phyloP scores from a whole-genome alignment of 2,888 invertebrate species.

The Acanthosepion esculentum region DNA sequence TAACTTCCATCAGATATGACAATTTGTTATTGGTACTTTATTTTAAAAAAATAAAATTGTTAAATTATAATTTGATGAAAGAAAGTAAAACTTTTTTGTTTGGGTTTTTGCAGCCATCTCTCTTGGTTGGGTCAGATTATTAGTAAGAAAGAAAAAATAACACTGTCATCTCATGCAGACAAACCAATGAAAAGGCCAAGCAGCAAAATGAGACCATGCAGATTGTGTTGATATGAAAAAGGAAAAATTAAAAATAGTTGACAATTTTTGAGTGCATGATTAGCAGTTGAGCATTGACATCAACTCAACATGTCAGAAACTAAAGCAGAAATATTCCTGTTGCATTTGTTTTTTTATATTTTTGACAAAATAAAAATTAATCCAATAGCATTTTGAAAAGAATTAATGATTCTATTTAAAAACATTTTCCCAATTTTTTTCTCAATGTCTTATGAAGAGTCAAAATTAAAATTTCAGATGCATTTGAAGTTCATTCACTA shows the following conservation, averaged over 20 bases:
- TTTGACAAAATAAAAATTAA: no score
- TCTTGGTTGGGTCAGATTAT: neutral
- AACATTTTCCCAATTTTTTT: no score
- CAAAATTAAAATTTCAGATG: no score
- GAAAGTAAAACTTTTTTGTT: neutral
- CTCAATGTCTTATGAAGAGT: no score
- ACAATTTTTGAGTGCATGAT: neutral
- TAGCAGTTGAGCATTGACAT: neutral
- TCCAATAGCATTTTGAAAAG: no score
- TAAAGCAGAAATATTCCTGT: neutral
- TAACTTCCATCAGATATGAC: neutral
- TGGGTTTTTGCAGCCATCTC: neutral
- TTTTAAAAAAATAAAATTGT: neutral
- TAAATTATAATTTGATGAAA: neutral
- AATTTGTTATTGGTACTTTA: neutral
- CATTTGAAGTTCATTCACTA: no score
- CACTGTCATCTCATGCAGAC: neutral
- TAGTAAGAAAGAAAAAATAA: neutral
- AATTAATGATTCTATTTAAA: no score
- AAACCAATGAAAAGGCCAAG: conserved; percentile 17
- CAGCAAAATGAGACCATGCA: neutral
- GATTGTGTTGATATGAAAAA: neutral
- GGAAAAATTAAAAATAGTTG: neutral
- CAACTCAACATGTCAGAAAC: neutral
- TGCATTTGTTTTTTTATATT: no score